phyloP scores from a whole-genome alignment of 2,113 vertebrate genomes.

The Myanophis thanlyinensis region DNA sequence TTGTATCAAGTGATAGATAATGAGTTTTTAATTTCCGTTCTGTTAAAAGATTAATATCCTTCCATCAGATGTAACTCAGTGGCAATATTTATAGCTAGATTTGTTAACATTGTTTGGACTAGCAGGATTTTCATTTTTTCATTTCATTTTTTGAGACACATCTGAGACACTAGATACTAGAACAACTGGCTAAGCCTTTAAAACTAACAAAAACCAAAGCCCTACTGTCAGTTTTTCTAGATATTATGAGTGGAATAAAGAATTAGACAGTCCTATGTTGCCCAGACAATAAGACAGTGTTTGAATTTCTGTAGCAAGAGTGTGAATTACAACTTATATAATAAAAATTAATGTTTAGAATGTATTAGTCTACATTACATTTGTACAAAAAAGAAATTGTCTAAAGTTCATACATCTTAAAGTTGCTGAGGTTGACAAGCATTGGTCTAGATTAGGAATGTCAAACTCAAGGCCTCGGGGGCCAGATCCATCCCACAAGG shows the following conservation, averaged over 20 bases:
- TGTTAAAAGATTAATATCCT: neutral
- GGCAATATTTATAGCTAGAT: neutral
- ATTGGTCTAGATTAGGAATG: no score
- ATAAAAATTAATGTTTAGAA: neutral
- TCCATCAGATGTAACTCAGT: neutral
- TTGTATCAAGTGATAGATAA: neutral
- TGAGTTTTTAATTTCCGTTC: neutral
- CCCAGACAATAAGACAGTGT: neutral
- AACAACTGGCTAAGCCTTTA: neutral
- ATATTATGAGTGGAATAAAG: neutral
- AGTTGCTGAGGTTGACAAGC: neutral
- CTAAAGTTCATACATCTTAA: neutral
- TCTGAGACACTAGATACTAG: neutral
- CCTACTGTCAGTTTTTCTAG: neutral
- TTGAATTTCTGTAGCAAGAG: neutral
- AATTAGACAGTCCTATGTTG: neutral
- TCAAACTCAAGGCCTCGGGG: no score
- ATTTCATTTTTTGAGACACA: neutral
- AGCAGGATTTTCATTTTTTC: no score
- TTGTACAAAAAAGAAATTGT: neutral
- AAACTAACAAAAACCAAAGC: neutral
- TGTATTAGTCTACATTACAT: neutral
- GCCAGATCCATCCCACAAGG: no score
- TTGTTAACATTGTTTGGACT: neutral
- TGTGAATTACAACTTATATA: neutral